Base-by-base conservation (phyloP, 2,113 vertebrate genomes). In the Rhinolophus ferrumequinum region DNA sequence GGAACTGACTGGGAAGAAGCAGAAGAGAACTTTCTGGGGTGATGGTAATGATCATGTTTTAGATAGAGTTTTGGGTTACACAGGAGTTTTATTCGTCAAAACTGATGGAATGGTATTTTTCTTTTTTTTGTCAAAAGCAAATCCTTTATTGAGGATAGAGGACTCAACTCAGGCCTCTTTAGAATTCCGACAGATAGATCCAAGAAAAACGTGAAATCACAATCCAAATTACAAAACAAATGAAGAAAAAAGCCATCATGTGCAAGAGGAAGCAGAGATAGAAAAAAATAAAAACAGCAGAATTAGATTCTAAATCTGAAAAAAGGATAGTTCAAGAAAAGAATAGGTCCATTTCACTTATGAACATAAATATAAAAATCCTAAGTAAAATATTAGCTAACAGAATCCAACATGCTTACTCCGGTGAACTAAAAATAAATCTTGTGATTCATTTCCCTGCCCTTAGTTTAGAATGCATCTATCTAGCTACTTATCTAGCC, bases 171-270 rank as follows among this genome's bases (percentile, higher is more conserved):
- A 16, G 30, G 50, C 28, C 38, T 95, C 26, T 60, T 14, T 14
- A 80, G 76, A n/a, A 96, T 90, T 82, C 72, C 18, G 47, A 81
- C 22, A 86, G 64, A 64, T 56, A 92, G 19, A 89, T 28, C n/a
- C 19, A 58, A 69, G 24, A 84, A 22, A 94, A 93, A 76, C 52
- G 38, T 83, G 26, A 90, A 12, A 8, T 90, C 58, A 41, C 75
- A 90, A 88, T 94, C 33, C 76, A 94, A 96, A 94, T 67, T 93
- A 90, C 21, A 94, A 84, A 95, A 90, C 30, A 86, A 90, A 83
- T 44, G 26, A 95, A 54, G 52, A 54, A 16, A 93, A 90, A 92
- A 92, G 24, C 13, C 84, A 28, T 33, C 60, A 75, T 38, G 28
- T 77, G 47, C 56, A 81, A 66, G 79, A 92, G n/a, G 35, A 70